These are phyloP conservation scores for Corythaeola cristata DNA, from an alignment of 2,113 vertebrate species.

Conservation along the genomic window DNA sequence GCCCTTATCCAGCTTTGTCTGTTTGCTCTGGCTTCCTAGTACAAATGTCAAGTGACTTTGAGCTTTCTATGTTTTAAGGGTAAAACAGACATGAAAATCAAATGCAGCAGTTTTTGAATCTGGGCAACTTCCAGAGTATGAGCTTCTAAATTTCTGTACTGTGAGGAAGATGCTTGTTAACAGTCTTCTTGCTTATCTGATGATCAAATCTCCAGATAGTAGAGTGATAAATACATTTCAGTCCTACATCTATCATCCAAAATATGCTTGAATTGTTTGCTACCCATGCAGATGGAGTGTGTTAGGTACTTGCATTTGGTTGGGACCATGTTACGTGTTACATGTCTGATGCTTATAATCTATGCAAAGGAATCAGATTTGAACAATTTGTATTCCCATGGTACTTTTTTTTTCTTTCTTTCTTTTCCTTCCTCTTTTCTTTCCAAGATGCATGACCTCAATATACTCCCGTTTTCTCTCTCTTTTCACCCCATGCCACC, in stretches of 20 bases:
- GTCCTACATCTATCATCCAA: neutral
- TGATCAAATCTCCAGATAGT: neutral
- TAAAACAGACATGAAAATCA: neutral
- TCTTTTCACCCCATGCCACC: neutral
- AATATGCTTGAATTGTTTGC: neutral
- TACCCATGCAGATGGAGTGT: neutral
- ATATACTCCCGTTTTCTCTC: neutral
- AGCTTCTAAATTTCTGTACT: neutral
- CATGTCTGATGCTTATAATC: neutral
- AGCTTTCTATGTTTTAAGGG: neutral
- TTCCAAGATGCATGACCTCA: neutral
- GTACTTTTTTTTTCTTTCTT: neutral
- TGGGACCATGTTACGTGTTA: neutral
- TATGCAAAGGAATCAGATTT: neutral
- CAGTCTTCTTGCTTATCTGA: neutral
- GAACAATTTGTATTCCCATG: neutral
- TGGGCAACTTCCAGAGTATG: neutral
- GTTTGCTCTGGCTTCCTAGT: slow-evolving; percentile 21
- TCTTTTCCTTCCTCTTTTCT: neutral
- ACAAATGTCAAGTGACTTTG: slow-evolving; percentile 11
- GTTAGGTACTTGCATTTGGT: neutral
- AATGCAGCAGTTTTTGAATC: neutral
- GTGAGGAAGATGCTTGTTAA: neutral
- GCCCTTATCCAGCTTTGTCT: neutral
- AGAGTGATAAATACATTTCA: neutral